Evolutionary conservation across 2,888 invertebrate genomes (phyloP), one percentile per base, ranked within the genome.

Genomic region (Drosophila maculinotata): DNA sequence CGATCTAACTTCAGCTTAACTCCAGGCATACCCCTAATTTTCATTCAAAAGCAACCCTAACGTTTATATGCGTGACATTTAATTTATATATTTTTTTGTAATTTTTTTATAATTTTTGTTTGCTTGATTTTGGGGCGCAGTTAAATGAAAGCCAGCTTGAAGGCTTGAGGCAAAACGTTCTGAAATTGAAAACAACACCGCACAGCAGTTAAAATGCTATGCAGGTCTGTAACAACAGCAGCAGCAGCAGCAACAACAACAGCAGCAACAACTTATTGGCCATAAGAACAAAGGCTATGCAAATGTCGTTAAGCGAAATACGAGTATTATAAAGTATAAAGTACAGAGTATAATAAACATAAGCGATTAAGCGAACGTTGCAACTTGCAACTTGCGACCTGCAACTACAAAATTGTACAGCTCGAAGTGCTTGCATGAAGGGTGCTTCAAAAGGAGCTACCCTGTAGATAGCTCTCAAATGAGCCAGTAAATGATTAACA

Each of bases 341-440:
- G 79, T 74, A 84, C 70, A 71, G 68, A 70, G 79, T 79, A 81
- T 81, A 84, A 81, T 81, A 84, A 81, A 79, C 79, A 71, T 74
- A 63, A 82, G 51, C 85, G 85, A 84, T 81, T 79, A 85, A 84
- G 58, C 68, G 76, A 73, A 74, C 60, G 72, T 53, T 69, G 72
- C 72, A 57, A 62, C n/a, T n/a, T n/a, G n/a, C n/a, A 67, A 49
- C 41, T n/a, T n/a, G n/a, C n/a, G n/a, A n/a, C n/a, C n/a, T 57
- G 54, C 79, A 80, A 69, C 70, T 57, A 70, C 67, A 62, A 65
- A 65, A 76, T 56, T 65, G 53, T 60, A 78, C 51, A 64, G 17
- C 39, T n/a, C 36, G 12, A n/a, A 12, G 9, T n/a, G 30, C 9
- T 8, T 2, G 1, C 4, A 8, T 1, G 0, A 1, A 7, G 7